Percentiles rank a stretch among this genome's conserved stretches.
phyloP scores from a whole-genome alignment of 2,113 vertebrate genomes.

The Pelobates fuscus region DNA sequence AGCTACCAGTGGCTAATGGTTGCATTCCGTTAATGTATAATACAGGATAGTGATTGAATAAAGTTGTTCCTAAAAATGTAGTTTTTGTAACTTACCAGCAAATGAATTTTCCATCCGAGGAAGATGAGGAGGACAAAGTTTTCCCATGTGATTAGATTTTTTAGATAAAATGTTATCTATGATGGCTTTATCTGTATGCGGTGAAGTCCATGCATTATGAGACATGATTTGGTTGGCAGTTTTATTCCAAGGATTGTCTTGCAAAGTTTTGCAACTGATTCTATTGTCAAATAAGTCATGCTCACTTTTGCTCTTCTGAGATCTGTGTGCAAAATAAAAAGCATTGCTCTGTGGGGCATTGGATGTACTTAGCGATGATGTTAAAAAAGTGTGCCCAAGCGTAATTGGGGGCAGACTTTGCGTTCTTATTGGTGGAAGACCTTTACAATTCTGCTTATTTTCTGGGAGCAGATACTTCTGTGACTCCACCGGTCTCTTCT shows the following conservation, averaged over 20 bases:
- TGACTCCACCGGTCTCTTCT: conserved; percentile 63
- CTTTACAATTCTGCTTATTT: conserved; percentile 63
- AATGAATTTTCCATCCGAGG: conserved; percentile 69
- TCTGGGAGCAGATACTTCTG: conserved; percentile 67
- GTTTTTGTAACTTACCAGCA: conserved; percentile 68
- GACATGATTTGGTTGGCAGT: conserved; percentile 64
- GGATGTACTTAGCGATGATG: conserved; percentile 55
- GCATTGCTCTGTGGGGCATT: conserved; percentile 53
- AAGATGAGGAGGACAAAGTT: conserved; percentile 65
- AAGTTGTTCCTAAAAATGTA: too few relatives aligned
- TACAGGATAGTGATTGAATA: too few relatives aligned
- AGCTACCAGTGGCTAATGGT: too few relatives aligned
- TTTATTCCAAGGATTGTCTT: conserved; percentile 66
- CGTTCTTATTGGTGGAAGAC: conserved; percentile 72
- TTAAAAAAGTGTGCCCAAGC: conserved; percentile 66
- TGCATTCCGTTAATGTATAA: too few relatives aligned
- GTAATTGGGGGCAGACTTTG: conserved; percentile 81
- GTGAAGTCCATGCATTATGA: conserved; percentile 66
- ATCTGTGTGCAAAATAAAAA: conserved; percentile 62
- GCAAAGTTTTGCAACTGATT: conserved; percentile 59
- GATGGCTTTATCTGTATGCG: conserved; percentile 67
- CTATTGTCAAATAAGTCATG: conserved; percentile 73
- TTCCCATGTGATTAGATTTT: conserved; percentile 60
- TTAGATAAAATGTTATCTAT: conserved; percentile 64
- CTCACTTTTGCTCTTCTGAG: conserved; percentile 79